These are phyloP conservation scores for Megaptera novaeangliae DNA, from an alignment of 2,113 vertebrate species.

Conservation along the genomic window DNA sequence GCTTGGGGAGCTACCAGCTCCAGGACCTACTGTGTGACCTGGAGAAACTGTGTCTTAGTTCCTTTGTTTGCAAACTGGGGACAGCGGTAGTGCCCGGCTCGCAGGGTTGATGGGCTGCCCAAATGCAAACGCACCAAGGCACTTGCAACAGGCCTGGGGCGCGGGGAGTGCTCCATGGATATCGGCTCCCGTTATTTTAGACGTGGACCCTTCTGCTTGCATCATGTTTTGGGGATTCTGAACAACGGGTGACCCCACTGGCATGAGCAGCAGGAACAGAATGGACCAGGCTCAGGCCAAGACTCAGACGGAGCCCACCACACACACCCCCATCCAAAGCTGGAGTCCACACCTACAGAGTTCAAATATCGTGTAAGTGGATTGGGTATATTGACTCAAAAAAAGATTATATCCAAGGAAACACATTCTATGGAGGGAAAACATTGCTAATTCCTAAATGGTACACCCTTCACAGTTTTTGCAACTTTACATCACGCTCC, in stretches of 20 bases:
- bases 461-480: background rate
- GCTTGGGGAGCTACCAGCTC: background rate
- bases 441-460: background rate
- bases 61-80: background rate
- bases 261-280: rapidly evolving
- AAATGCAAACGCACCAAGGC: rapidly evolving
- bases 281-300: background rate
- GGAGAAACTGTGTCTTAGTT: background rate
- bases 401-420: background rate
- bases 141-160: rapidly evolving
- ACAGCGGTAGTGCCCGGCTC: rapidly evolving
- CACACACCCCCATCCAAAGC: too few relatives aligned
- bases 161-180: rapidly evolving
- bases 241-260: rapidly evolving
- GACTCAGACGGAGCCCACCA: rapidly evolving
- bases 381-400: rapidly evolving
- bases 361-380: rapidly evolving
- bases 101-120: rapidly evolving
- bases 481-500: background rate
- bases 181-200: rapidly evolving
- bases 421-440: rapidly evolving
- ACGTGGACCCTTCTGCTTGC: background rate
- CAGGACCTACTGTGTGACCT: rapidly evolving
- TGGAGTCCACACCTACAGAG: rapidly evolving
- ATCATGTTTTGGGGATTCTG: rapidly evolving